A percentile compares a stretch with the other conserved stretches of the same genome.
Conservation (phyloP, 2,888 invertebrate species). For the Dryobotodes eremita region DNA sequence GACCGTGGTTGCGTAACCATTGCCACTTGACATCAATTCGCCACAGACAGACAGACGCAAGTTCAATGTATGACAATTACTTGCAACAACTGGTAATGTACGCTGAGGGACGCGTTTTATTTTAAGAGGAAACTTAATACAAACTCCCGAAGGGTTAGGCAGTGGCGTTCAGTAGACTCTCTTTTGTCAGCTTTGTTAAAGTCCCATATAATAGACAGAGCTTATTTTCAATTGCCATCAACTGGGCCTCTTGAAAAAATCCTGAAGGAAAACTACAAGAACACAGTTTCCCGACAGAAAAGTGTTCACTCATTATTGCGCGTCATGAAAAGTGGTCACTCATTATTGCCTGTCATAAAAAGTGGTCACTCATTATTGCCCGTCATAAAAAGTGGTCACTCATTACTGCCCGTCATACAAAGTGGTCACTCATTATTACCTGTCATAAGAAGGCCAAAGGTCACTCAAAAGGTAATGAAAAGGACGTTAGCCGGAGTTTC, state of each 20-base stretch:
- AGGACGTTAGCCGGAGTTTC: neutral
- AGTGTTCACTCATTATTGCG: neutral
- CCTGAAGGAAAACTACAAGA: neutral
- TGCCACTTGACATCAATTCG: constrained; percentile 80
- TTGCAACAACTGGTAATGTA: constrained; percentile 27
- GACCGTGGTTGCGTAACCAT: constrained; percentile 79
- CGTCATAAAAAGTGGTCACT: neutral
- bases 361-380: neutral
- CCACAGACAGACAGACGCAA: constrained; percentile 75
- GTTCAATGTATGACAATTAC: constrained; percentile 66
- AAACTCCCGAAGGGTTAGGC: too few species aligned
- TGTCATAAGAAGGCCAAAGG: neutral
- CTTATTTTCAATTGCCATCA: neutral
- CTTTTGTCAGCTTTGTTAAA: too few species aligned
- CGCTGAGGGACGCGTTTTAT: constrained; percentile 19
- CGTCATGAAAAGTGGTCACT: neutral
- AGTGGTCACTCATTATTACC: too few species aligned
- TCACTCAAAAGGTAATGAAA: neutral
- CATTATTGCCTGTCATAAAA: neutral
- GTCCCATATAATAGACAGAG: neutral
- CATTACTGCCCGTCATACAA: too few species aligned
- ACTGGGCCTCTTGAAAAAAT: neutral
- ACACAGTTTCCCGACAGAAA: neutral
- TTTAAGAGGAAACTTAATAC: constrained; percentile 15
- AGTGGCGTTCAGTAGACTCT: neutral